Percentiles rank a stretch among this genome's conserved stretches.
Conservation (phyloP, 2,888 invertebrate genomes). For the Heteromurus nitidus region DNA sequence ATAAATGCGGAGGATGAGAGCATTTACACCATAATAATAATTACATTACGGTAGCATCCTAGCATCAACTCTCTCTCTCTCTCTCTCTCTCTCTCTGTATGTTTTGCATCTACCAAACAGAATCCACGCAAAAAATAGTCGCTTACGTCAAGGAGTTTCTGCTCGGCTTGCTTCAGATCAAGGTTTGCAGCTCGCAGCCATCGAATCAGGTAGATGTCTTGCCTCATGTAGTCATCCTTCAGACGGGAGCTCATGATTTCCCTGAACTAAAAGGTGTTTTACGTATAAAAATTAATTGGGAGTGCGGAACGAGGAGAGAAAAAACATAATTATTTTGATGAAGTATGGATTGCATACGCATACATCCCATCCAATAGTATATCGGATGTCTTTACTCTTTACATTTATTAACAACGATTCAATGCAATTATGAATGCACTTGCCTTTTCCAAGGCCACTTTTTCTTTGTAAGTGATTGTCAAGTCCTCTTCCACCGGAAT, state of each 20-base stretch:
- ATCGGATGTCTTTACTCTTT: no score
- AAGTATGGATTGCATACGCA: no score
- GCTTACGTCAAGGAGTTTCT: constrained; percentile 63
- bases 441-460: constrained; percentile 59
- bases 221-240: constrained; percentile 49
- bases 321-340: no score
- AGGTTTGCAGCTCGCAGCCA: constrained; percentile 57
- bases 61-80: no score
- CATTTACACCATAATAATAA: no score
- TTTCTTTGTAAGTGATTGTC: constrained; percentile 57
- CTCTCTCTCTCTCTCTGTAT: no score
- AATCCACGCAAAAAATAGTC: neutral
- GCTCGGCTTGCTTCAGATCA: constrained; percentile 58
- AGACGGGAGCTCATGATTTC: constrained; percentile 25
- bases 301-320: no score
- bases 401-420: neutral
- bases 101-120: no score
- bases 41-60: no score
- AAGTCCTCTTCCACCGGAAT: constrained; percentile 62
- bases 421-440: neutral
- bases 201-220: constrained; percentile 57
- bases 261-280: constrained; percentile 43
- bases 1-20: no score
- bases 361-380: no score
- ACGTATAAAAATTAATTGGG: neutral